Evolutionary conservation across 37 sponge, comb jelly and placozoan species (phyloP).

Genomic region (Hormiphora californensis): DNA sequence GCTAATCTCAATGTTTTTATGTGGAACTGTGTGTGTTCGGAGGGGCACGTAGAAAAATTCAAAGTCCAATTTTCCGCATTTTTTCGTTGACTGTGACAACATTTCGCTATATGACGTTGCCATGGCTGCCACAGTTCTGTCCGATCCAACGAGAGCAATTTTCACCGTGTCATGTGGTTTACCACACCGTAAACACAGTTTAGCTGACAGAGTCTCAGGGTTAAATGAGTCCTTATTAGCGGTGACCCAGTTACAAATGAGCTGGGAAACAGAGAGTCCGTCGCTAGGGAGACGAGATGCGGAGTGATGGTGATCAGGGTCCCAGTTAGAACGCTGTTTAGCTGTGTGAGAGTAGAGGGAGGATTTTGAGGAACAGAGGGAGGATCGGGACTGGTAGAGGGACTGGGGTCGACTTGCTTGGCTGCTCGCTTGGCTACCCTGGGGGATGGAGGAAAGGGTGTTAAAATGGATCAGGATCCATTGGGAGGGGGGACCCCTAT

Average conservation of each 20-base stretch:
- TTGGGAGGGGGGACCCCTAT: no score
- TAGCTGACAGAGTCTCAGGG: not conserved
- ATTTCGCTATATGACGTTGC: slow-evolving; percentile 54
- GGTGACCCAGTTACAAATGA: slow-evolving; percentile 15
- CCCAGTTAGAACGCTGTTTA: not conserved
- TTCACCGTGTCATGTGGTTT: slow-evolving; percentile 45
- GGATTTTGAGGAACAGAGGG: slow-evolving; percentile 28
- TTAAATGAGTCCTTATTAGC: slow-evolving; percentile 48
- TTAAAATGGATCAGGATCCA: no score
- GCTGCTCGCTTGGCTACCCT: no score
- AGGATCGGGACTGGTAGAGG: slow-evolving; percentile 36
- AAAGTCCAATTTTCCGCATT: slow-evolving; percentile 38
- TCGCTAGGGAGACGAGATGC: slow-evolving; percentile 2
- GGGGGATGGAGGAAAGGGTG: no score
- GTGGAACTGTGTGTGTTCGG: slow-evolving; percentile 33
- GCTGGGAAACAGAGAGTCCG: slow-evolving; percentile 34
- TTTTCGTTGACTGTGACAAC: slow-evolving; percentile 51
- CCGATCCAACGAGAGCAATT: slow-evolving; percentile 8
- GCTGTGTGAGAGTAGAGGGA: slow-evolving; percentile 32
- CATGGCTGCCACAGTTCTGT: slow-evolving; percentile 48
- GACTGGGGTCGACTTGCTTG: not conserved
- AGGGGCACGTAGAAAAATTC: slow-evolving; percentile 39
- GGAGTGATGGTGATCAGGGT: not conserved
- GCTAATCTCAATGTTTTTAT: slow-evolving; percentile 51
- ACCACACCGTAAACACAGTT: slow-evolving; percentile 40